Percentiles rank a stretch among this genome's conserved stretches.
These are phyloP conservation scores for Betta splendens DNA, from an alignment of 2,797 vertebrate genomes.

Conservation along the genomic window DNA sequence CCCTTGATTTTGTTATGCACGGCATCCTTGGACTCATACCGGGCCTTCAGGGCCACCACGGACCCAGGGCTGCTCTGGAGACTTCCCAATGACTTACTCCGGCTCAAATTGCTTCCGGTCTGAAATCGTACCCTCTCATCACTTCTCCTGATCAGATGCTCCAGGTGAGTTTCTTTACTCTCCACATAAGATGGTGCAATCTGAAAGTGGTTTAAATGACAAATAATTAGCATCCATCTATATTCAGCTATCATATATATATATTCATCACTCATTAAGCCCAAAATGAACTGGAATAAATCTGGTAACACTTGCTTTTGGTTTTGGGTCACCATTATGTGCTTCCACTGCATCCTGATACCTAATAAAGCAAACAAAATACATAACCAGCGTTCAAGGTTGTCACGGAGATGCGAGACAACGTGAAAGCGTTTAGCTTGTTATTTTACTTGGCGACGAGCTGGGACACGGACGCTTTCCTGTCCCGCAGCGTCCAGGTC, in stretches of 20 bases:
- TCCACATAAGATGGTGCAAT: constrained; percentile 11
- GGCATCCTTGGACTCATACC: constrained; percentile 73
- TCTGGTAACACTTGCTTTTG: constrained; percentile 34
- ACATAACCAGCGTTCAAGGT: neutral
- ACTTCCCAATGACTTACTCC: constrained; percentile 75
- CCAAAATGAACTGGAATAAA: too few species aligned
- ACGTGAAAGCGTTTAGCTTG: neutral
- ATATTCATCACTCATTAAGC: too few species aligned
- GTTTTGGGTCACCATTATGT: constrained; percentile 23
- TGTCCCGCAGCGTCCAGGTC: constrained; percentile 57
- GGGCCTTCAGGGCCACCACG: constrained; percentile 67
- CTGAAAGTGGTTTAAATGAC: constrained; percentile 34
- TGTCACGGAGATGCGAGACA: constrained; percentile 6
- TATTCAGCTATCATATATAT: too few species aligned
- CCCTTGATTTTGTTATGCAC: constrained; percentile 20
- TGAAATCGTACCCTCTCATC: constrained; percentile 33
- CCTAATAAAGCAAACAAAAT: constrained; percentile 49
- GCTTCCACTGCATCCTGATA: constrained; percentile 63
- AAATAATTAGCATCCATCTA: neutral
- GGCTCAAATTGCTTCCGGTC: constrained; percentile 49
- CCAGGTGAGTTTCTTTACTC: constrained; percentile 19
- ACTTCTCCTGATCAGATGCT: constrained; percentile 43
- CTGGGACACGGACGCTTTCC: constrained; percentile 75
- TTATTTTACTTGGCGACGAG: constrained; percentile 76
- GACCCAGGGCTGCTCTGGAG: constrained; percentile 56